These are phyloP conservation scores for Drosophila anomalipes DNA, from an alignment of 2,888 invertebrate species.

Conservation along the genomic window DNA sequence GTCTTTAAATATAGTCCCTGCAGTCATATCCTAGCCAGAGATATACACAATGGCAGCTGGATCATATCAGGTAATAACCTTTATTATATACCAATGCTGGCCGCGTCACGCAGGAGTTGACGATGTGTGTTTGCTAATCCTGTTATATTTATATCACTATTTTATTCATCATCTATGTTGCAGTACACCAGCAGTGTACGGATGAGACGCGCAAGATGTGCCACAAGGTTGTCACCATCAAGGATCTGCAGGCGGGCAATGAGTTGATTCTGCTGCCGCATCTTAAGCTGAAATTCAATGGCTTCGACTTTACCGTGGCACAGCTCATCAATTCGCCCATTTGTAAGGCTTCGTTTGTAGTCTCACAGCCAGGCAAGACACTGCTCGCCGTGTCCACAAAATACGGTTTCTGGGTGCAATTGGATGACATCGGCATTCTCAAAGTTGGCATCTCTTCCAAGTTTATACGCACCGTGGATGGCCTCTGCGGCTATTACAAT, in stretches of 20 bases:
- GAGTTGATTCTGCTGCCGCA: slow-evolving; percentile 86
- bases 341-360: slow-evolving; percentile 87
- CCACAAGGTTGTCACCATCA: slow-evolving; percentile 88
- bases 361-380: slow-evolving; percentile 89
- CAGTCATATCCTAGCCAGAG: slow-evolving; percentile 91
- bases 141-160: background rate
- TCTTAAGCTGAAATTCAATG: slow-evolving; percentile 89
- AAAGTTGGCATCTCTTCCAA: slow-evolving; percentile 90
- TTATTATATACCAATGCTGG: background rate
- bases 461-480: slow-evolving; percentile 89
- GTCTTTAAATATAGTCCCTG: slow-evolving; percentile 93
- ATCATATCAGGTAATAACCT: slow-evolving; percentile 87
- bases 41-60: slow-evolving; percentile 89
- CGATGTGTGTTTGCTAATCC: background rate
- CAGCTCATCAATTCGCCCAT: slow-evolving; percentile 84
- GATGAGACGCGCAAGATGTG: slow-evolving; percentile 86
- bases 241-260: slow-evolving; percentile 87
- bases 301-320: slow-evolving; percentile 86
- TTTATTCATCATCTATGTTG: slow-evolving; percentile 85
- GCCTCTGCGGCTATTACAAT: slow-evolving; percentile 92
- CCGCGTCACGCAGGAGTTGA: no score
- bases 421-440: slow-evolving; percentile 89
- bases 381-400: slow-evolving; percentile 89
- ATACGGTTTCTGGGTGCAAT: slow-evolving; percentile 91
- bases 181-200: slow-evolving; percentile 86